Conservation (phyloP, 2,113 vertebrate species). For the Cottus gobio region DNA sequence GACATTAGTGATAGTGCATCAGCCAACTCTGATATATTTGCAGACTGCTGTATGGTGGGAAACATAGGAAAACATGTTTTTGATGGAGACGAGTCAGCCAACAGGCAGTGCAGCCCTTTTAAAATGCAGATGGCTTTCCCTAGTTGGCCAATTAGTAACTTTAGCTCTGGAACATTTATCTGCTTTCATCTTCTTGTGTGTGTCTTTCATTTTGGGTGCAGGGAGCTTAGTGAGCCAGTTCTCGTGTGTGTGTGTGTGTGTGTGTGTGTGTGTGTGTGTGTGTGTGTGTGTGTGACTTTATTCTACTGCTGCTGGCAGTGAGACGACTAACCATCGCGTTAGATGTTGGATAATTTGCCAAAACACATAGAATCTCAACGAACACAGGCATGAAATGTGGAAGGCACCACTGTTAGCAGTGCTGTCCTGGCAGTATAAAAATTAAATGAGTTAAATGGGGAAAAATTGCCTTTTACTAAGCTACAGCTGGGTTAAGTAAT, state of each 20-base stretch:
- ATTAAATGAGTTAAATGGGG: constrained; percentile 40
- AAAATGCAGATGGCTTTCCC: constrained; percentile 80
- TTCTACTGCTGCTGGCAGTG: constrained; percentile 43
- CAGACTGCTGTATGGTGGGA: constrained; percentile 35
- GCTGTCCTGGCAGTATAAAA: constrained; percentile 30
- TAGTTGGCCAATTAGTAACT: constrained; percentile 83
- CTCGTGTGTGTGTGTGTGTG: constrained; percentile 32
- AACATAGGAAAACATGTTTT: constrained; percentile 68
- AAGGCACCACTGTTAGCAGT: constrained; percentile 38
- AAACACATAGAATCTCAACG: constrained; percentile 34
- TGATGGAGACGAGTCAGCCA: constrained; percentile 68
- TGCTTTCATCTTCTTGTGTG: constrained; percentile 75
- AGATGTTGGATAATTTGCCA: constrained; percentile 49
- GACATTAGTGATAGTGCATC: constrained; percentile 50
- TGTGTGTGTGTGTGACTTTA: constrained; percentile 46
- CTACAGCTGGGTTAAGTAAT: constrained; percentile 62
- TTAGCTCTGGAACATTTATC: constrained; percentile 75
- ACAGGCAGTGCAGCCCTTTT: constrained; percentile 65
- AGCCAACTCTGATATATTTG: constrained; percentile 57
- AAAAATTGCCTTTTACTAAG: constrained; percentile 46
- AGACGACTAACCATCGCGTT: constrained; percentile 39
- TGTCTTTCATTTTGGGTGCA: constrained; percentile 64
- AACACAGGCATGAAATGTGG: constrained; percentile 44
- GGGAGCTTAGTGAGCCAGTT: constrained; percentile 44
- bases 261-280: constrained; percentile 15